phyloP scores from a whole-genome alignment of 2,113 vertebrate species.

The Apaloderma vittatum region DNA sequence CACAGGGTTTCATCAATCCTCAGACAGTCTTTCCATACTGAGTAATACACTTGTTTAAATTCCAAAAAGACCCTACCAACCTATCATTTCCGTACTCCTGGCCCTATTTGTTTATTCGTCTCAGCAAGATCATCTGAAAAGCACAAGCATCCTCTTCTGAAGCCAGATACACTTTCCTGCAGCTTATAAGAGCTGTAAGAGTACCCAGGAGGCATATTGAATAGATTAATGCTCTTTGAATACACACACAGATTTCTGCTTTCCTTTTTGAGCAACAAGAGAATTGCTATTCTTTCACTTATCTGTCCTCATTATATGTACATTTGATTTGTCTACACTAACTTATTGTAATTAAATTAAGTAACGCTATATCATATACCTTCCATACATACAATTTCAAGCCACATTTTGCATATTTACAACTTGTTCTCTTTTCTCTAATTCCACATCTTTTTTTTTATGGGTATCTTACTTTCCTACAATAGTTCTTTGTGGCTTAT shows the following conservation, averaged over 20 bases:
- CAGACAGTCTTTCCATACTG: conserved; percentile 35
- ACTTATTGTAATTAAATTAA: not conserved
- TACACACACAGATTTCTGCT: conserved; percentile 22
- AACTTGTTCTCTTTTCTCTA: not conserved
- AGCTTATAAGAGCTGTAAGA: conserved; percentile 22
- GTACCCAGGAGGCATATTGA: conserved; percentile 38
- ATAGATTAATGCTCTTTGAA: conserved; percentile 45
- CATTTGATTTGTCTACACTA: not conserved
- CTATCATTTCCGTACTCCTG: conserved; percentile 33
- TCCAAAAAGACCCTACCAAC: conserved; percentile 37
- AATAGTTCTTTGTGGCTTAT: not conserved
- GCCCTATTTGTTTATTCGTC: conserved; percentile 61
- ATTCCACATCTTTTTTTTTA: not conserved
- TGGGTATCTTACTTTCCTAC: not conserved
- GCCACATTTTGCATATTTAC: not conserved
- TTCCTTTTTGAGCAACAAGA: conserved; percentile 5
- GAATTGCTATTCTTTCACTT: not conserved
- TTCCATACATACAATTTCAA: not conserved
- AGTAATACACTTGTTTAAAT: conserved; percentile 59
- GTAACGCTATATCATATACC: not conserved
- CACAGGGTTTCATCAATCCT: conserved; percentile 45
- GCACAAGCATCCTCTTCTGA: conserved; percentile 7
- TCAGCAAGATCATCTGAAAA: conserved; percentile 64
- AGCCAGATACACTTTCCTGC: conserved; percentile 20
- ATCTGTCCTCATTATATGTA: not conserved